Evolutionary conservation across 2,888 invertebrate genomes (phyloP), one percentile per base, ranked within the genome.

Genomic region (Petrophora chlorosata): DNA sequence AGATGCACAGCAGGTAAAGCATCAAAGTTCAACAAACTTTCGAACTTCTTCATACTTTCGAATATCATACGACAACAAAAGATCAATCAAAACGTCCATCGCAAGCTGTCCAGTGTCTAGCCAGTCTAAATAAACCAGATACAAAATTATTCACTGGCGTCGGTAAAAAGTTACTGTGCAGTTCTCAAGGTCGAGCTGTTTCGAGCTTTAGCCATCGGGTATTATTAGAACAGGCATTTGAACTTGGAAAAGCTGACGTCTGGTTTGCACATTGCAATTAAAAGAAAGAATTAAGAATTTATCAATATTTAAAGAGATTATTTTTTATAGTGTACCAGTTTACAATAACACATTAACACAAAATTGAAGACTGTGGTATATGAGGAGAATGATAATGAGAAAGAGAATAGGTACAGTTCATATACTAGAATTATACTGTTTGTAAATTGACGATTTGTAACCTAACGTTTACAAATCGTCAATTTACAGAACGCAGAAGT

Each of bases 211-310:
- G 5, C 12, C 12, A 12, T 8, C 22, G 22, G 1, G 16, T 47
- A 47, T 41, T 41, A 30, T 36, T 48, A 41, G 41, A 46, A 4
- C 25, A 19, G 30, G 41, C 30, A 36, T 17, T 41, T 41, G 47
- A 48, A 26, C 41, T 34, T 25, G 5, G 25, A 12, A 12, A 13
- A 13, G 28, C 15, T 13, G 4, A 19, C 4, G 32, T 32, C 13
- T 32, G 14, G 30, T 10, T 30, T 10, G 13, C 10, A 10, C 15
- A 33, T 13, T 12, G 10, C n/a, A 8, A n/a, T 13, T 28, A 8
- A 17, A 9, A 30, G 23, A 32, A 32, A n/a, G n/a, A n/a, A n/a
- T n/a, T n/a, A n/a, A n/a, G n/a, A n/a, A n/a, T n/a, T n/a, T n/a
- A n/a, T n/a, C n/a, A n/a, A n/a, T n/a, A n/a, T n/a, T n/a, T n/a